These are phyloP conservation scores for Nestor notabilis DNA, from an alignment of 2,113 vertebrate genomes.

Conservation along the genomic window DNA sequence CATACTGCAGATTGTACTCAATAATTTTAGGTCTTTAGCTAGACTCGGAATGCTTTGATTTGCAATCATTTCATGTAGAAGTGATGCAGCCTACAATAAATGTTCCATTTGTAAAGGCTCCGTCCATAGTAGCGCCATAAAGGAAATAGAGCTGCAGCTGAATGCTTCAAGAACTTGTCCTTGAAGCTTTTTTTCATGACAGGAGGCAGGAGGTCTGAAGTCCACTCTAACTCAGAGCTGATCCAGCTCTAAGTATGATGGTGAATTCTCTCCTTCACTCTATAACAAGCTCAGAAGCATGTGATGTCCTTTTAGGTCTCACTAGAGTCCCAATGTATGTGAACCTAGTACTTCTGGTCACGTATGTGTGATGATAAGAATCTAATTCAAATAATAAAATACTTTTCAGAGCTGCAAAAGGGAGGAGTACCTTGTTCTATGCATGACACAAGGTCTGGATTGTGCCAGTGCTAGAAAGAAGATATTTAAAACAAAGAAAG, in stretches of 20 bases:
- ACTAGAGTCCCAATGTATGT: background rate
- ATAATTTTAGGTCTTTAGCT: background rate
- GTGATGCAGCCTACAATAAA: background rate
- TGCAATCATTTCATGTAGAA: background rate
- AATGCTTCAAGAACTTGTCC: background rate
- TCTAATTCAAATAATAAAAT: background rate
- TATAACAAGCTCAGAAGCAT: background rate
- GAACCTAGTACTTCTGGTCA: background rate
- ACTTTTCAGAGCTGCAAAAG: background rate
- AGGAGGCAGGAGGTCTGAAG: background rate
- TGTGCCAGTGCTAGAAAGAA: background rate
- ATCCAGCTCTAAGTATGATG: background rate
- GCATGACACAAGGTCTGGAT: background rate
- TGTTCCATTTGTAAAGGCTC: background rate
- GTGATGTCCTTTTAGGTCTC: background rate
- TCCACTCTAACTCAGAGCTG: background rate
- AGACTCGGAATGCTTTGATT: background rate
- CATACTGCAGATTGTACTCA: background rate
- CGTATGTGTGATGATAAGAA: background rate
- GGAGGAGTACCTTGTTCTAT: background rate
- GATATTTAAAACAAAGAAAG: background rate
- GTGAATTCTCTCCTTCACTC: background rate
- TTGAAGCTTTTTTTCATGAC: background rate
- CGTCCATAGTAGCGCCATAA: background rate
- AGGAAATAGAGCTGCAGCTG: background rate